phyloP scores from a whole-genome alignment of 2,113 vertebrate species.

The Rhea americana region DNA sequence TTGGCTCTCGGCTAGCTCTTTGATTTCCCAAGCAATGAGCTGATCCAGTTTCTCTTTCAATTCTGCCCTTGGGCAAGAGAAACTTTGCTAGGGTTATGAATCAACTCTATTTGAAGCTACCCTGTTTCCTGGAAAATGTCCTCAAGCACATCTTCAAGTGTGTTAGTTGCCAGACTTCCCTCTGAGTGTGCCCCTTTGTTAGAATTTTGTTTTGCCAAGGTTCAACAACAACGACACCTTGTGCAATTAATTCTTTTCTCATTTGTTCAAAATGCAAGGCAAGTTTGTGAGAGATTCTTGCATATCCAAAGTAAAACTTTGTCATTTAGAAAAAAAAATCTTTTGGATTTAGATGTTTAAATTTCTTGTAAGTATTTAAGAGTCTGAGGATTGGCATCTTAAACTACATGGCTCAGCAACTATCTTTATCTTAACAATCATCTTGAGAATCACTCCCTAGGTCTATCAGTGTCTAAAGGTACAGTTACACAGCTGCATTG shows the following conservation, averaged over 20 bases:
- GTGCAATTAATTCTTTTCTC: not conserved
- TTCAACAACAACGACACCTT: not conserved
- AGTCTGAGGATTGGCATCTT: not conserved
- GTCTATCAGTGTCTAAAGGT: not conserved
- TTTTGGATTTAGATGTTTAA: not conserved
- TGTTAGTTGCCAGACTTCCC: not conserved
- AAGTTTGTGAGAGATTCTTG: not conserved
- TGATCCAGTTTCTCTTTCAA: conserved; percentile 4
- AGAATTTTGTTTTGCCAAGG: not conserved
- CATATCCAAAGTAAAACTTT: not conserved
- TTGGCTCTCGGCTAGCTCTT: not conserved
- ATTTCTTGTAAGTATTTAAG: not conserved
- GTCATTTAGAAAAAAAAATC: not conserved
- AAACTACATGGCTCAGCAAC: not conserved
- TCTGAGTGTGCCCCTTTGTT: not conserved
- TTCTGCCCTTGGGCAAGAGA: conserved; percentile 10
- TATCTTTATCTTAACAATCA: not conserved
- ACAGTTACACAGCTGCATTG: not conserved
- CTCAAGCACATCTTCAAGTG: not conserved
- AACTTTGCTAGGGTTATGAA: not conserved
- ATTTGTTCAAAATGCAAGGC: not conserved
- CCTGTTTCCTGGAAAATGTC: conserved; percentile 11
- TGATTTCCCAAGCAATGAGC: not conserved
- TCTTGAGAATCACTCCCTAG: not conserved
- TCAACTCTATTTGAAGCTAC: not conserved